A percentile compares a stretch with the other conserved stretches of the same genome.
Evolutionary conservation across 2,888 invertebrate genomes (phyloP).

Genomic region (Apomyelois bistriatella): DNA sequence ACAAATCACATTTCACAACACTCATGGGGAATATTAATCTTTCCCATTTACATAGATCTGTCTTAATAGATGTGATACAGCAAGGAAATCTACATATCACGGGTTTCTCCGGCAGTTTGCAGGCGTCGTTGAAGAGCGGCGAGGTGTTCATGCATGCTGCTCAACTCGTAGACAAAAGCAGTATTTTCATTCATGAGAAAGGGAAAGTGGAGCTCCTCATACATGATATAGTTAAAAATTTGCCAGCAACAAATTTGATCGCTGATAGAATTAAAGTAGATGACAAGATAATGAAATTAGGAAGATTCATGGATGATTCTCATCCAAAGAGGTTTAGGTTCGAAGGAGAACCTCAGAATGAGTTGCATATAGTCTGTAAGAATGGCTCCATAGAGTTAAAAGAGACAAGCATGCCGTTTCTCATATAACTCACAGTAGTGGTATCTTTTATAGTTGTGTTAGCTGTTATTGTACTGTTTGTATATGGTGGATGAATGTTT

Average conservation of each 20-base stretch:
- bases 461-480: conserved; percentile 13
- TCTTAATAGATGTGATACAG: conserved; percentile 70
- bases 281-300: conserved; percentile 65
- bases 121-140: conserved; percentile 71
- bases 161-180: conserved; percentile 64
- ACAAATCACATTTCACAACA: conserved; percentile 70
- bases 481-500: conserved; percentile 12
- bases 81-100: conserved; percentile 67
- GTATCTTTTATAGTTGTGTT: conserved; percentile 19
- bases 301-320: conserved; percentile 71
- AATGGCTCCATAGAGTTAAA: conserved; percentile 74
- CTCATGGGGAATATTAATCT: conserved; percentile 66
- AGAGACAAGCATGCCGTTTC: conserved; percentile 62
- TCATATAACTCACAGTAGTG: conserved; percentile 37
- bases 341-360: conserved; percentile 63
- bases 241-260: conserved; percentile 71
- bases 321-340: conserved; percentile 69
- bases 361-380: conserved; percentile 73
- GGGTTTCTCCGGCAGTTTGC: conserved; percentile 64
- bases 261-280: conserved; percentile 72
- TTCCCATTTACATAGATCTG: conserved; percentile 60
- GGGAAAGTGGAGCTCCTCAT: conserved; percentile 70
- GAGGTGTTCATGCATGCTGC: conserved; percentile 70
- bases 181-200: conserved; percentile 75
- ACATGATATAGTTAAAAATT: conserved; percentile 60